These are phyloP conservation scores for Volucella inanis DNA, from an alignment of 2,888 invertebrate genomes.

Conservation along the genomic window DNA sequence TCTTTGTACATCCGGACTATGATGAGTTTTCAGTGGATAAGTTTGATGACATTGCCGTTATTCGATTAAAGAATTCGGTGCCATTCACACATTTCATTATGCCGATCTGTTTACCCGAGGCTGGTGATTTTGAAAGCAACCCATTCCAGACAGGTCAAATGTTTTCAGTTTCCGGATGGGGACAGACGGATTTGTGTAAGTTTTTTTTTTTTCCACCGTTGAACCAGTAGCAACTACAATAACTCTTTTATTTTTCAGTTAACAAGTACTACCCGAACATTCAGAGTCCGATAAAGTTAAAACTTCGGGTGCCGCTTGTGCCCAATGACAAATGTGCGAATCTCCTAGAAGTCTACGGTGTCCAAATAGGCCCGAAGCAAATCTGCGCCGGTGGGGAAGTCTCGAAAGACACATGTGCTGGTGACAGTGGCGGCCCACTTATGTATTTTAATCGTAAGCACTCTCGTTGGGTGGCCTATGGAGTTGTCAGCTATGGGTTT, in stretches of 20 bases:
- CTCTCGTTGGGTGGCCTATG: constrained; percentile 85
- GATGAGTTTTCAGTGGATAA: constrained; percentile 84
- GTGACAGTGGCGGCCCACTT: constrained; percentile 89
- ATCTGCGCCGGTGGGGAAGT: constrained; percentile 89
- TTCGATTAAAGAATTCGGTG: constrained; percentile 79
- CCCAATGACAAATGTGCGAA: constrained; percentile 84
- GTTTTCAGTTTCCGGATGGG: constrained; percentile 86
- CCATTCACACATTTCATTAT: constrained; percentile 84
- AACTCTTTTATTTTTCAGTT: constrained; percentile 76
- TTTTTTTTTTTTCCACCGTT: neutral
- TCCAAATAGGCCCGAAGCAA: constrained; percentile 85
- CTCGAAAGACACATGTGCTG: constrained; percentile 88
- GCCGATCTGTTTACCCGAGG: constrained; percentile 85
- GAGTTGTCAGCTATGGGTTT: constrained; percentile 88
- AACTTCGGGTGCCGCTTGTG: constrained; percentile 86
- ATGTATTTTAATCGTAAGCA: constrained; percentile 85
- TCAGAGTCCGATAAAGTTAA: constrained; percentile 86
- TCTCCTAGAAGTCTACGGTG: constrained; percentile 84
- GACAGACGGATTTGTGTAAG: constrained; percentile 84
- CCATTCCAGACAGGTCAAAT: constrained; percentile 83
- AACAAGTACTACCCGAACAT: constrained; percentile 81
- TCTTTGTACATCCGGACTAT: constrained; percentile 87
- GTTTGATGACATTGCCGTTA: constrained; percentile 85
- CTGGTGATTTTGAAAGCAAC: constrained; percentile 77
- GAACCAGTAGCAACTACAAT: neutral